These are phyloP conservation scores for Agriopis leucophaearia DNA, from an alignment of 2,888 invertebrate species.

Conservation along the genomic window DNA sequence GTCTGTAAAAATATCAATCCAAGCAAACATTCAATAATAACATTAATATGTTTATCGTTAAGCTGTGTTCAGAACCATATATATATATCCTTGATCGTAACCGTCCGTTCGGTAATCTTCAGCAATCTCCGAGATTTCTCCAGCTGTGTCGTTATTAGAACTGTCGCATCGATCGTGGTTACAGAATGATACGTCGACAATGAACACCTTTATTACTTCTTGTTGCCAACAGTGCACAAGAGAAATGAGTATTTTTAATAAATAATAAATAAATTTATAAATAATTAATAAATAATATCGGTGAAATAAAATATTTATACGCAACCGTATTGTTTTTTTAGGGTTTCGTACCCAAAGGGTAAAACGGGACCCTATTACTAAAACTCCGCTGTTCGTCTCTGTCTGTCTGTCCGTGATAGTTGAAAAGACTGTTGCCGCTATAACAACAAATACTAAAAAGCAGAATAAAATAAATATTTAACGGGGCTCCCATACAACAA, in stretches of 20 bases:
- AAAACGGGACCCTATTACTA: neutral
- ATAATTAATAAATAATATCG: slow-evolving; percentile 18
- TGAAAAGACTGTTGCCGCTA: no score
- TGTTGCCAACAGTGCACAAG: slow-evolving; percentile 21
- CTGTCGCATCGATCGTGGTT: slow-evolving; percentile 45
- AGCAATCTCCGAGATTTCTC: slow-evolving; percentile 35
- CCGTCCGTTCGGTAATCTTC: slow-evolving; percentile 46
- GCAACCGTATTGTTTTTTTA: slow-evolving; percentile 12
- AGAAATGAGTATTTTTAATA: slow-evolving; percentile 28
- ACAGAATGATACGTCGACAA: slow-evolving; percentile 34
- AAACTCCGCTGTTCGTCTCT: no score
- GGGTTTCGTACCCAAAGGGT: no score
- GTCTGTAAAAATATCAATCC: no score
- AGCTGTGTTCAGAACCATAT: slow-evolving; percentile 1
- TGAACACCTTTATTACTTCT: slow-evolving; percentile 30
- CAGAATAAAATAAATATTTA: no score
- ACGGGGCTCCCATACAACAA: no score
- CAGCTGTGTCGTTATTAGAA: slow-evolving; percentile 50
- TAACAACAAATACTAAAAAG: no score
- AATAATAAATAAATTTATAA: no score
- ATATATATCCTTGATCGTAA: slow-evolving; percentile 19
- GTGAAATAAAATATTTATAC: slow-evolving; percentile 12
- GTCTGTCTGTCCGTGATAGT: no score
- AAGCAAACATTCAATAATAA: neutral
- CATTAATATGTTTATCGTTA: neutral